Conservation (phyloP, 1,140 invertebrate genomes). For the Drosophila kanapiae region DNA sequence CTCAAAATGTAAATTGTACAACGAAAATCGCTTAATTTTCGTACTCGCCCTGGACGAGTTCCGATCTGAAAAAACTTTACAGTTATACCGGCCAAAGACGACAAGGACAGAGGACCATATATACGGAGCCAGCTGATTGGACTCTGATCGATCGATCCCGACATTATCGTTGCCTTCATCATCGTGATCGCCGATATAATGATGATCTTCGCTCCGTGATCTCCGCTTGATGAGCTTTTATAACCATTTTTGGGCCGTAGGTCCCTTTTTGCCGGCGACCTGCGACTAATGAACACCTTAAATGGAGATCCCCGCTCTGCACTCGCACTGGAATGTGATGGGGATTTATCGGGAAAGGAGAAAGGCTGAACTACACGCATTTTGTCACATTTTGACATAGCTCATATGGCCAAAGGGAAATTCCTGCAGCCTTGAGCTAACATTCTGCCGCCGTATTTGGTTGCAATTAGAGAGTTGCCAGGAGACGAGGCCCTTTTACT, state of each 20-base stretch:
- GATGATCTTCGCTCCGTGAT: constrained; percentile 61
- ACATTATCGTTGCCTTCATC: constrained; percentile 59
- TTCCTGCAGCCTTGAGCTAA: constrained; percentile 56
- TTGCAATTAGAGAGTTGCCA: constrained; percentile 69
- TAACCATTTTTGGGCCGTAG: constrained; percentile 67
- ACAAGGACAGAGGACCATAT: constrained; percentile 17
- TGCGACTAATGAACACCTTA: constrained; percentile 80
- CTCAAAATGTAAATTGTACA: constrained; percentile 72
- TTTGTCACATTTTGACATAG: constrained; percentile 84
- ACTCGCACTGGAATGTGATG: constrained; percentile 43
- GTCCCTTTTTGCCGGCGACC: constrained; percentile 60
- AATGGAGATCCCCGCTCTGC: constrained; percentile 50
- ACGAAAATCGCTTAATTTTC: constrained; percentile 79
- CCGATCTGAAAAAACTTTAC: constrained; percentile 47
- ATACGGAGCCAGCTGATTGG: constrained; percentile 24
- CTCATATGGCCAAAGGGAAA: constrained; percentile 59
- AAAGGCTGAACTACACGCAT: constrained; percentile 71
- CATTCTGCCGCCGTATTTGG: constrained; percentile 67
- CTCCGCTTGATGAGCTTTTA: constrained; percentile 75
- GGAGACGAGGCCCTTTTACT: constrained; percentile 67
- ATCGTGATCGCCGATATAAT: constrained; percentile 34
- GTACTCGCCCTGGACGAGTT: constrained; percentile 26
- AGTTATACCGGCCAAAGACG: constrained; percentile 54
- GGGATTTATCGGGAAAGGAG: constrained; percentile 53
- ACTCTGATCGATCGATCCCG: constrained; percentile 58